phyloP scores from a whole-genome alignment of 2,797 vertebrate species.

The Onychomys arenicola region DNA sequence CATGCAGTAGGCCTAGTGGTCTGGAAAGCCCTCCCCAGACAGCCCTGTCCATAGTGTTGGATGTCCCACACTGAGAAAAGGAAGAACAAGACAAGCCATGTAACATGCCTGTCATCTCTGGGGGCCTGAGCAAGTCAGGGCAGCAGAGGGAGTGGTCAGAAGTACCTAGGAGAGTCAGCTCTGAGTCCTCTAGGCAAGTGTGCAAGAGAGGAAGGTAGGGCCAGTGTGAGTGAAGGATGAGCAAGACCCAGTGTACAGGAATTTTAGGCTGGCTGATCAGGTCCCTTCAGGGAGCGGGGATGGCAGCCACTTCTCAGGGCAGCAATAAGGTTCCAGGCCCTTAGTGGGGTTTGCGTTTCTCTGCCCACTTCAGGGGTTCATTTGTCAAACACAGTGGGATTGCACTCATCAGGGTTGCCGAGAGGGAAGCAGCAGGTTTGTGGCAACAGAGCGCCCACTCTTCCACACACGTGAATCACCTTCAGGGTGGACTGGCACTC shows the following conservation, averaged over 20 bases:
- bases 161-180: not conserved
- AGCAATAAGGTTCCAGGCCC: not conserved
- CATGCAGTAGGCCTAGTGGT: not conserved
- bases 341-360: not conserved
- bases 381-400: slow-evolving; percentile 81
- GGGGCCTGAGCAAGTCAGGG: not conserved
- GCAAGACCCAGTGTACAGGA: not conserved
- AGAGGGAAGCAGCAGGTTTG: no score
- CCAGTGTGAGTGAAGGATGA: no score
- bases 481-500: not conserved
- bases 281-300: not conserved
- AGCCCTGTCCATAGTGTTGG: not conserved
- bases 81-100: not conserved
- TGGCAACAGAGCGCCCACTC: no score
- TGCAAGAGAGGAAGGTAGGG: not conserved
- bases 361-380: slow-evolving; percentile 69
- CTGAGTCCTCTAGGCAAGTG: not conserved
- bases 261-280: not conserved
- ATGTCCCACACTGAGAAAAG: not conserved
- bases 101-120: not conserved
- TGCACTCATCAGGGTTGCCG: slow-evolving; percentile 77
- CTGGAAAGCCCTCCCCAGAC: not conserved
- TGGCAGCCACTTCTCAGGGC: not conserved
- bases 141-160: not conserved
- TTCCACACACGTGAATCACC: no score